Evolutionary conservation across 92 coral and sea anemone species (phyloP), one percentile per base, ranked within the genome.

Genomic region (Epizoanthus scotinus): DNA sequence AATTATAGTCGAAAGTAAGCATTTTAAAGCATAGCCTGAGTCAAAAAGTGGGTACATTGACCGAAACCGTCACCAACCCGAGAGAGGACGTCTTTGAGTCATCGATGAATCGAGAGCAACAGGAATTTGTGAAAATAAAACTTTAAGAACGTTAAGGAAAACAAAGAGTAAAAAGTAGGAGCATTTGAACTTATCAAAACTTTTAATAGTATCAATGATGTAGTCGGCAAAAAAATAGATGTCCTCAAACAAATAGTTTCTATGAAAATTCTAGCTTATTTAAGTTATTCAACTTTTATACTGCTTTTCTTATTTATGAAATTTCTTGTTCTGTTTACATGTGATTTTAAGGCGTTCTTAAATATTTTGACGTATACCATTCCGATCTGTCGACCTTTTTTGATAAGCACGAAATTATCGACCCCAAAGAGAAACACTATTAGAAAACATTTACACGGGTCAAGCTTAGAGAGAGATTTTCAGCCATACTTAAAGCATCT

Each of bases 291-390:
- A 21, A 4, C 27, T 59, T 14, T 0, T 8, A 25, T 18, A 12
- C 12, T 0, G 44, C 62, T 18, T 34, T 31, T 59, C 21, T 22
- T 17, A 7, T 42, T 36, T 75, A 31, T 59, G 31, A 59, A 74
- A 57, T 7, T 55, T 59, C 57, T 24, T 8, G 68, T 58, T 47
- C 49, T 60, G 56, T 75, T 75, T 75, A 22, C 55, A 75, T 25
- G 7, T 22, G 38, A 31, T 42, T 15, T 58, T 57, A 44, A 58
- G 81, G 59, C 53, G 56, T 58, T 36, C 58, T 75, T 59, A 58
- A 59, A 75, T 58, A 40, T 58, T 75, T 55, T 38, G 57, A 75
- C 69, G 19, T 38, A 2, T 15, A 15, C 14, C 56, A 26, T 34
- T 49, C 29, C 50, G 38, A 6, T 67, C 19, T 38, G n/a, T 17